These are phyloP conservation scores for Sycophaga agraensis DNA, from an alignment of 1,140 invertebrate species.

Conservation along the genomic window DNA sequence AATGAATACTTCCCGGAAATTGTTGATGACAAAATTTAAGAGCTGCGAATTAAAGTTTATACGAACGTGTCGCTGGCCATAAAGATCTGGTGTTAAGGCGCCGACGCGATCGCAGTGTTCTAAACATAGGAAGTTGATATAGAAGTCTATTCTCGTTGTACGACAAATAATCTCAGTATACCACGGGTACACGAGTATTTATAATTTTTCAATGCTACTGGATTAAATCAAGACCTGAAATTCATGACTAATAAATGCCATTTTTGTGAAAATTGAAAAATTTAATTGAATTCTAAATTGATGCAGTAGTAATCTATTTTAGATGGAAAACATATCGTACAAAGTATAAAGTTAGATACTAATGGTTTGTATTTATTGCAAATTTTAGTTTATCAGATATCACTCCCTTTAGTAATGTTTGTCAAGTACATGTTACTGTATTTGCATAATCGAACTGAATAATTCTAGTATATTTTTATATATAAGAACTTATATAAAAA, in stretches of 20 bases:
- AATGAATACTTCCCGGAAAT: constrained; percentile 23
- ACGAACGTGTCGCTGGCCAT: constrained; percentile 39
- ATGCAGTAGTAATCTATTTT: no score
- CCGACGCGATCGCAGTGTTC: constrained; percentile 32
- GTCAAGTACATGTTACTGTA: no score
- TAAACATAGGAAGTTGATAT: constrained; percentile 55
- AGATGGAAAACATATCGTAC: no score
- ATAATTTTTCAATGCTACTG: not conserved
- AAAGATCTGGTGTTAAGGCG: constrained; percentile 31
- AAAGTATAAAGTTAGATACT: no score
- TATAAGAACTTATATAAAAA: no score
- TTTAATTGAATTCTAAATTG: no score
- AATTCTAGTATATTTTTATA: no score
- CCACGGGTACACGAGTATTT: constrained; percentile 5
- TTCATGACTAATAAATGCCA: not conserved
- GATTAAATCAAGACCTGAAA: not conserved
- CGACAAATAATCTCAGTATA: constrained; percentile 44
- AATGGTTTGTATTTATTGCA: no score
- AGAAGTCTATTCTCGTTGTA: constrained; percentile 52
- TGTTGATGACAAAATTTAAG: constrained; percentile 25
- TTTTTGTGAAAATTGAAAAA: not conserved
- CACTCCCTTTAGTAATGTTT: no score
- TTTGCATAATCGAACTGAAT: no score
- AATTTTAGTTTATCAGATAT: no score
- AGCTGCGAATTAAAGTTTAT: constrained; percentile 27